phyloP scores from a whole-genome alignment of 2,797 vertebrate genomes.

The Falco columbarius region DNA sequence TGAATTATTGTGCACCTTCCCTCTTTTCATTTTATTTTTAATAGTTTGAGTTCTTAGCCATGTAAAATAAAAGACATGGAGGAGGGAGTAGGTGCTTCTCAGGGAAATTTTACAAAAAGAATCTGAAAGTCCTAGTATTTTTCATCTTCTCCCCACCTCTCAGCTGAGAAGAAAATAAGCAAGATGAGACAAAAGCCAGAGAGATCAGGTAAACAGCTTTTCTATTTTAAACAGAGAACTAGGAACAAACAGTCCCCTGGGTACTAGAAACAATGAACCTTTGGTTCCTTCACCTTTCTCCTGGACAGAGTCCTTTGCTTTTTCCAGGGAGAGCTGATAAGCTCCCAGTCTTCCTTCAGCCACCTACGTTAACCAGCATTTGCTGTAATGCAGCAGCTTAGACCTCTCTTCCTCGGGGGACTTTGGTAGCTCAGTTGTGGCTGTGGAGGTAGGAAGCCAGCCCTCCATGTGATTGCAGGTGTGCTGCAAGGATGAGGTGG shows the following conservation, averaged over 20 bases:
- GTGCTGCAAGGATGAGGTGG: accelerated
- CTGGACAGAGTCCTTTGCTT: not conserved
- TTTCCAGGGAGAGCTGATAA: not conserved
- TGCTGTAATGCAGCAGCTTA: not conserved
- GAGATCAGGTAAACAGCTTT: not conserved
- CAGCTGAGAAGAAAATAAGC: not conserved
- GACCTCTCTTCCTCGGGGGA: not conserved
- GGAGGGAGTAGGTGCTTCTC: not conserved
- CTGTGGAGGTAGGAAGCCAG: not conserved
- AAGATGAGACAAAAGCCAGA: not conserved
- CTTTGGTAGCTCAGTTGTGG: not conserved
- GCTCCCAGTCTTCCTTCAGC: not conserved
- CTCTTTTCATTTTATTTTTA: not conserved
- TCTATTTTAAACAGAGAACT: not conserved
- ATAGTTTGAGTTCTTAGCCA: not conserved
- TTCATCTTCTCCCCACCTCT: not conserved
- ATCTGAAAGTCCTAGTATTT: not conserved
- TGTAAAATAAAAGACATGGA: not conserved
- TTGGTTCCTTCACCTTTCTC: not conserved
- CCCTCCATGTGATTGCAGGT: accelerated
- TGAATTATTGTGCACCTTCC: not conserved
- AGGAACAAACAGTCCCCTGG: not conserved
- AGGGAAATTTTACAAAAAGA: not conserved
- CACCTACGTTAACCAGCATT: not conserved
- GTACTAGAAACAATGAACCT: not conserved